Conservation (phyloP, 2,797 vertebrate genomes). For the Bradypodion pumilum region DNA sequence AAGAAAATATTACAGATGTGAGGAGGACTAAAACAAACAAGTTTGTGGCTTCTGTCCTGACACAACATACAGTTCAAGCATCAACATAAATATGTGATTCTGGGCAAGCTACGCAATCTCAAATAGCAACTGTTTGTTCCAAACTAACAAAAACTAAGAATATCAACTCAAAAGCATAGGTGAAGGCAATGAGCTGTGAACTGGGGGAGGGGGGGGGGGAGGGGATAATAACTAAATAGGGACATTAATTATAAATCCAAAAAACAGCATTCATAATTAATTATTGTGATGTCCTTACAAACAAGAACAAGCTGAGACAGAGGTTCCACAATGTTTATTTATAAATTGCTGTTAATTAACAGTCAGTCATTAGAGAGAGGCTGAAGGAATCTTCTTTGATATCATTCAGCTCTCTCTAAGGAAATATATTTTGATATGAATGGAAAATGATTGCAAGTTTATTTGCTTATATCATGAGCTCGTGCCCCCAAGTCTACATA, state of each 20-base stretch:
- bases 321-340: constrained; percentile 53
- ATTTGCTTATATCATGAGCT: constrained; percentile 39
- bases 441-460: constrained; percentile 49
- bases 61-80: no score
- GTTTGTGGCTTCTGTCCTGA: no score
- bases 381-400: constrained; percentile 53
- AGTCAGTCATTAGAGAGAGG: constrained; percentile 56
- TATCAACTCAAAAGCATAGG: not conserved
- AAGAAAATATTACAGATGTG: no score
- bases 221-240: constrained; percentile 48
- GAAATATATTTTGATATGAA: not conserved
- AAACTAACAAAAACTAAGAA: not conserved
- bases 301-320: constrained; percentile 46
- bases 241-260: constrained; percentile 61
- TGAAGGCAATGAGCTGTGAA: constrained; percentile 23
- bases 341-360: constrained; percentile 66
- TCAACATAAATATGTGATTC: no score
- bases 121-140: not conserved
- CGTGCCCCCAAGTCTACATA: constrained; percentile 41
- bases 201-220: no score
- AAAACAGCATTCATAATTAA: constrained; percentile 44
- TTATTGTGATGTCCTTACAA: constrained; percentile 54
- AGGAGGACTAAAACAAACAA: no score
- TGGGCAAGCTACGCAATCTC: no score
- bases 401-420: constrained; percentile 51